Base-by-base conservation (phyloP, 2,888 invertebrate species). In the Opisthograptis luteolata region DNA sequence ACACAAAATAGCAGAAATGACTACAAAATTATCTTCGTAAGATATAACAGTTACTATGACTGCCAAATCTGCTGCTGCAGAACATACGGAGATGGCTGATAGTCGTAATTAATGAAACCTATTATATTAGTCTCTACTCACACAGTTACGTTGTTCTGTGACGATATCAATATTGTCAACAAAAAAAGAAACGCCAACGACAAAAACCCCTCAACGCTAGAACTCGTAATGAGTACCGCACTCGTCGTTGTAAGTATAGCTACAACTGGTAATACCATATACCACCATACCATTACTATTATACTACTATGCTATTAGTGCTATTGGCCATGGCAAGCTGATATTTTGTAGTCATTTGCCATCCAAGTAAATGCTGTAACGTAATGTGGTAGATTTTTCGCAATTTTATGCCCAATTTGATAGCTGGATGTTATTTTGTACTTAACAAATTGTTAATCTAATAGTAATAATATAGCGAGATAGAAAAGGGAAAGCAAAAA, bases 281-380 rank as follows among this genome's bases (percentile, higher is more conserved):
- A 58, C 48, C 31, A 51, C 42, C 39, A 39, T 62, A 30, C 28
- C n/a, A 41, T 35, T 35, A 34, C 10, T 22, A 47, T 34, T 20
- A 36, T 19, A 37, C 25, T 31, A 36, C 35, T 49, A 64, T 66
- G 69, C 67, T 65, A 73, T 60, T 56, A 62, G 57, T 44, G 58
- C 71, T 76, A 76, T 79, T 74, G 75, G 70, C 61, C 60, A 66
- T 70, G 60, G 64, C 63, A 62, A 68, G 64, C 71, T 70, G 70
- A 77, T 74, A 77, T 72, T 79, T 77, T 79, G 78, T 70, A 70
- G 76, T 76, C 73, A 76, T 79, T 78, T 72, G 67, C 62, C 65
- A 68, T 62, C 54, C 61, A 49, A 62, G 60, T 58, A 50, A 69
- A 66, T 61, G 65, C 62, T 44, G 60, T 58, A n/a, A 45, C 46